Conservation (phyloP, 2,888 invertebrate genomes). For the Tetrapedia diversipes region DNA sequence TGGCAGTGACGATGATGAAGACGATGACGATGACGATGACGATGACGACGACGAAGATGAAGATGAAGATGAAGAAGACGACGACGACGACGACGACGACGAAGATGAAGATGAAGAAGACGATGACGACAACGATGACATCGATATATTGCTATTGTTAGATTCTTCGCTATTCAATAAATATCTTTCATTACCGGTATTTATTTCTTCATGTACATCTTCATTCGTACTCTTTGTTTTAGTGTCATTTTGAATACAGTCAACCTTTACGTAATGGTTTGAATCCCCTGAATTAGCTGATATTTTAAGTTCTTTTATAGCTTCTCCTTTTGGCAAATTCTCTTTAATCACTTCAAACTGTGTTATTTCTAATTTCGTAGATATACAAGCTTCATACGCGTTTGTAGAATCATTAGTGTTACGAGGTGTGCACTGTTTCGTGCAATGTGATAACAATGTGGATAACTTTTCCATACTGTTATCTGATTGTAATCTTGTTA, state of each 20-base stretch:
- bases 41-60: constrained; percentile 67
- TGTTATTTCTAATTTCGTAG: constrained; percentile 73
- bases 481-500: neutral
- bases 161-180: constrained; percentile 68
- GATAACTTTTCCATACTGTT: constrained; percentile 23
- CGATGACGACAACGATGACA: constrained; percentile 67
- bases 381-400: constrained; percentile 31
- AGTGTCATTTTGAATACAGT: neutral
- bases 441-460: constrained; percentile 6
- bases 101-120: constrained; percentile 51
- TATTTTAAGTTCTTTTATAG: constrained; percentile 75
- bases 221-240: neutral
- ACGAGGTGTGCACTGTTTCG: constrained; percentile 7
- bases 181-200: constrained; percentile 16
- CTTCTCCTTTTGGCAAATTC: constrained; percentile 75
- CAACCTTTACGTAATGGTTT: neutral
- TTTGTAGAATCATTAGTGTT: neutral
- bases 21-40: constrained; percentile 63
- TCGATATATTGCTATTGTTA: constrained; percentile 66
- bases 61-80: constrained; percentile 69
- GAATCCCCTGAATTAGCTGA: constrained; percentile 66
- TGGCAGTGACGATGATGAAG: constrained; percentile 63
- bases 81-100: constrained; percentile 66
- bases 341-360: constrained; percentile 80
- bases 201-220: neutral